Percentiles rank a stretch among this genome's conserved stretches.
phyloP scores from a whole-genome alignment of 2,113 vertebrate species.

The Microtus pennsylvanicus region DNA sequence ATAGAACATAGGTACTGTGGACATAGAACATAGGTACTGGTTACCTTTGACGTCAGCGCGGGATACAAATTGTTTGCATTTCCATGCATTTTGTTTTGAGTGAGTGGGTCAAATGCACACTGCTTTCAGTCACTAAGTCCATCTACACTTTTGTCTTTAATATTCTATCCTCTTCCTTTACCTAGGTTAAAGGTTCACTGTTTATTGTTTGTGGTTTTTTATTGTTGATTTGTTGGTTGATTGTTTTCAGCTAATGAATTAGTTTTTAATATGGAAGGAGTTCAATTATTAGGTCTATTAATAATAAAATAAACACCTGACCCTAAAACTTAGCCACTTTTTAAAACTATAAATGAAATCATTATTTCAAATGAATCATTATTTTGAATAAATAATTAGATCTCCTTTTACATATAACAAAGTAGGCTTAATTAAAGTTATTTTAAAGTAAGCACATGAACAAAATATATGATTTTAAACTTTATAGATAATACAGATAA shows the following conservation, averaged over 20 bases:
- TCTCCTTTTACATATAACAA: not conserved
- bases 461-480: not conserved
- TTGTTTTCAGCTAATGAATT: not conserved
- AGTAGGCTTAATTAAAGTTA: conserved; percentile 10
- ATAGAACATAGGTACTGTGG: not conserved
- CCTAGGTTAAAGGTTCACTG: not conserved
- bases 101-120: not conserved
- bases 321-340: not conserved
- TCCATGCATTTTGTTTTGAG: not conserved
- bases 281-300: not conserved
- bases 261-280: not conserved
- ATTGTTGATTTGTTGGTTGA: not conserved
- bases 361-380: conserved; percentile 32
- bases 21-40: not conserved
- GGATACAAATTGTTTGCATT: not conserved
- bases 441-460: not conserved
- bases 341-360: fast-evolving
- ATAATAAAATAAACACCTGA: not conserved
- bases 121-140: not conserved
- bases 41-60: not conserved
- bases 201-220: not conserved
- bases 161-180: not conserved
- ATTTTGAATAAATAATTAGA: conserved; percentile 19
- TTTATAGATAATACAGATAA: not conserved
- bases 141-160: not conserved